Conservation (phyloP, 92 coral and sea anemone genomes). For the Diadumene lineata region DNA sequence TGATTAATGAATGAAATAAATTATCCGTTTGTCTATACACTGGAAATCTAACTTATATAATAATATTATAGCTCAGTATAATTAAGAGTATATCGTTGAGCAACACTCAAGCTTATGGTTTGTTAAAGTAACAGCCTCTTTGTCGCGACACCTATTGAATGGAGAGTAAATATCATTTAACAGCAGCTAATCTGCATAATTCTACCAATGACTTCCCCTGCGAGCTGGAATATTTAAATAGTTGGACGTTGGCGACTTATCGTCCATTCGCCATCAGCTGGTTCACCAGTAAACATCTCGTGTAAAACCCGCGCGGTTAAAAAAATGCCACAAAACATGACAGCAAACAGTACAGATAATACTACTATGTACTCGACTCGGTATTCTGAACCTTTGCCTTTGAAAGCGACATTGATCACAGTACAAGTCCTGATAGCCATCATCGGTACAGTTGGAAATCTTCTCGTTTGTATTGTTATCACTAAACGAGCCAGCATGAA, state of each 20-base stretch:
- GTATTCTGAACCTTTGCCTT: not conserved
- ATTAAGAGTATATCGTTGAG: too few relatives aligned
- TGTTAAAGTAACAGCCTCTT: too few relatives aligned
- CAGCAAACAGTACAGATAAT: too few relatives aligned
- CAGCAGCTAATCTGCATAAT: constrained; percentile 3
- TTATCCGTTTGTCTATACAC: too few relatives aligned
- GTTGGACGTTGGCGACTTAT: not conserved
- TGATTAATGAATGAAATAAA: too few relatives aligned
- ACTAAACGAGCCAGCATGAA: constrained; percentile 21
- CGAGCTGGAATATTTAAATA: not conserved
- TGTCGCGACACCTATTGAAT: not conserved
- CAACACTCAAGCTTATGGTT: too few relatives aligned
- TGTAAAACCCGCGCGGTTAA: too few relatives aligned
- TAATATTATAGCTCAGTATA: too few relatives aligned
- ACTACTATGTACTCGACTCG: too few relatives aligned
- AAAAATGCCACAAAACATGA: too few relatives aligned
- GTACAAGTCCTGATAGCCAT: constrained; percentile 23
- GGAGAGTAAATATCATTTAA: not conserved
- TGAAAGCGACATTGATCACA: not conserved
- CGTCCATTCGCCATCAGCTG: not conserved
- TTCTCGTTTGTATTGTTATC: constrained; percentile 28
- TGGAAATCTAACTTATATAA: too few relatives aligned
- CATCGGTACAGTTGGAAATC: constrained; percentile 44
- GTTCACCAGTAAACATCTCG: too few relatives aligned
- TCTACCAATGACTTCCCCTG: not conserved